Percentiles rank a stretch among this genome's conserved stretches.
These are phyloP conservation scores for Tetragnatha versicolor DNA, from an alignment of 1,140 invertebrate species.

Conservation along the genomic window DNA sequence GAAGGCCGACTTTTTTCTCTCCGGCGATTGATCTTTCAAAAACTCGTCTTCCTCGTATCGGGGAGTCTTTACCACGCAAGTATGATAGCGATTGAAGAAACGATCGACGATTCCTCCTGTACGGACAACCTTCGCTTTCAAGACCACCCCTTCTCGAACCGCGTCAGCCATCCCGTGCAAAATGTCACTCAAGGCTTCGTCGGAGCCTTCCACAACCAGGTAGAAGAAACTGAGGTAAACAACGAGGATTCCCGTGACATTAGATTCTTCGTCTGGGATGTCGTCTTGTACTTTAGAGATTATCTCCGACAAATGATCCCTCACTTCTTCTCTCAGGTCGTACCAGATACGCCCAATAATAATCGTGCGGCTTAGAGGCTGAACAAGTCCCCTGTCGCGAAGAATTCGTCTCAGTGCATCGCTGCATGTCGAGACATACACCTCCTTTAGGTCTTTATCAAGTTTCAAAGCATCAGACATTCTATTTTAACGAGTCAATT, in stretches of 20 bases:
- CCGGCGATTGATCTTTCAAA: too few relatives aligned
- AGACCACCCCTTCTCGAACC: not conserved
- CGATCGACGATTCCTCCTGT: not conserved
- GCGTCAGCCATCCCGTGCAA: not conserved
- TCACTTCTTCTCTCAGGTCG: not conserved
- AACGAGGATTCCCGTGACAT: constrained; percentile 11
- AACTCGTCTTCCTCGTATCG: not conserved
- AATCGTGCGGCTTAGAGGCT: constrained; percentile 19
- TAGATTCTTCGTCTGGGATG: not conserved
- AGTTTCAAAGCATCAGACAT: too few relatives aligned
- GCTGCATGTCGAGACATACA: constrained; percentile 17
- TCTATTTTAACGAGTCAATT: too few relatives aligned
- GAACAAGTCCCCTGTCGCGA: not conserved
- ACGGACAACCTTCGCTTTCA: constrained; percentile 10
- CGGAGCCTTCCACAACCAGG: constrained; percentile 8
- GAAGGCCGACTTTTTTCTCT: too few relatives aligned
- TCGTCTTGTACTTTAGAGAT: not conserved
- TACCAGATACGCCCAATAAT: not conserved
- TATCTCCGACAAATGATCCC: not conserved
- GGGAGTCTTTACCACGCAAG: not conserved
- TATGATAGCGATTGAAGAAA: not conserved
- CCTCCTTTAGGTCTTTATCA: not conserved
- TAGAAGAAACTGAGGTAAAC: constrained; percentile 25
- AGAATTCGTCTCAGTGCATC: not conserved
- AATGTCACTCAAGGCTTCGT: not conserved